Base-by-base conservation (phyloP, 2,797 vertebrate species). In the Scolopax bukidnonensis region DNA sequence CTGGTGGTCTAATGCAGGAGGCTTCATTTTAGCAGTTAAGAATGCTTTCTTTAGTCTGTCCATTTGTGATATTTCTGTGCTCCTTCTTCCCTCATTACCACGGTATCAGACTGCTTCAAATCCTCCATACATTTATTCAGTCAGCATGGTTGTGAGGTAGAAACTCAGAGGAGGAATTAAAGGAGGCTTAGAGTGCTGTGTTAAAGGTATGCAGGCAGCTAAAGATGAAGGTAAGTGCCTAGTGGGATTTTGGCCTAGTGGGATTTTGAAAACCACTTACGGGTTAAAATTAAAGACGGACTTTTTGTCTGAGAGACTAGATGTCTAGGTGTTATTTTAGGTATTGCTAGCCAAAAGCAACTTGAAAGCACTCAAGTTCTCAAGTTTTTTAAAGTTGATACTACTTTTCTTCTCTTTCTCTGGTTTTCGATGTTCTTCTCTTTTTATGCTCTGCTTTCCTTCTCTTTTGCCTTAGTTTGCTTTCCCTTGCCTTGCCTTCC, bases 21-120 rank as follows among this genome's bases (percentile, higher is more conserved):
- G 57, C 10, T 87, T 92, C 24, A 61, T 93, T 88, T 73, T 56
- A 73, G 47, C 53, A 40, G 33, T 75, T 91, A 90, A 75, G 43
- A 92, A 85, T 70, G 51, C 28, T 84, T 45, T 77, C 71, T 89
- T 89, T 93, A 50, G 12, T 79, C 86, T 92, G 54, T 68, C 40
- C 57, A 61, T 93, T 92, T 89, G 56, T 91, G 53, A 36, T 93
- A 87, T 90, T 83, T 71, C 68, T 92, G 3, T 24, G 38, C 19
- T 84, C 2, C 48, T 71, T 78, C 57, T 96, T 94, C 73, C 79
- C 91, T 95, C 84, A 92, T 95, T 96, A 94, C 30, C 73, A 51
- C 48, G 53, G 38, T 75, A 89, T 89, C 91, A 96, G 61, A 87
- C 82, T 89, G 91, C 21, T 95, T 96, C 78, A 91, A 87, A 96